Percentiles rank a stretch among this genome's conserved stretches.
Conservation (phyloP, 2,797 vertebrate genomes). For the Avahi laniger region DNA sequence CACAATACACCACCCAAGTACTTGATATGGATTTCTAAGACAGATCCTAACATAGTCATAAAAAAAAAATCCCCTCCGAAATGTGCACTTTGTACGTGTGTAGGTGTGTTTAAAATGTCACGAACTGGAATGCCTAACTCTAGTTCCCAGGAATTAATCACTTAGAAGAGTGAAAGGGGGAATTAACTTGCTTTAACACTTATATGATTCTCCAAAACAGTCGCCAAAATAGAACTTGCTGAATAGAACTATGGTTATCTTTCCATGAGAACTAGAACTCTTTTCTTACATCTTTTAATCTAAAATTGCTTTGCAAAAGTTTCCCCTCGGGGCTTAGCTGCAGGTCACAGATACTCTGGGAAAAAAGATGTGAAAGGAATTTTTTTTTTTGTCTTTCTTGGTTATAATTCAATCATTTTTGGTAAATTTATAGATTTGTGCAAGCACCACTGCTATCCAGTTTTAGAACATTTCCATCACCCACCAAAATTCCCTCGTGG, state of each 20-base stretch:
- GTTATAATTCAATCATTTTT: background rate
- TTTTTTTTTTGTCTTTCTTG: background rate
- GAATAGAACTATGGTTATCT: slow-evolving; percentile 70
- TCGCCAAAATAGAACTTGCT: slow-evolving; percentile 70
- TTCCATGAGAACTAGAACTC: slow-evolving; percentile 42
- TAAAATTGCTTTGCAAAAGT: slow-evolving; percentile 14
- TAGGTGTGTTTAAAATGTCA: slow-evolving; percentile 77
- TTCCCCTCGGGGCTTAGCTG: background rate
- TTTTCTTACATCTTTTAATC: background rate
- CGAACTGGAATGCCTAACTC: slow-evolving; percentile 59
- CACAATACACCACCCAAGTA: slow-evolving; percentile 53
- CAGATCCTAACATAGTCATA: slow-evolving; percentile 74
- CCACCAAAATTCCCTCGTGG: background rate
- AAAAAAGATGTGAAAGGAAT: background rate
- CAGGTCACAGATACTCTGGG: background rate
- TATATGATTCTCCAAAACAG: slow-evolving; percentile 41
- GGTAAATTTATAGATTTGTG: background rate
- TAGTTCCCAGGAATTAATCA: slow-evolving; percentile 76
- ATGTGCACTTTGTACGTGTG: slow-evolving; percentile 68
- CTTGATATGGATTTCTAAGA: slow-evolving; percentile 67
- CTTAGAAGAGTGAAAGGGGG: slow-evolving; percentile 69
- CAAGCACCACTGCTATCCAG: background rate
- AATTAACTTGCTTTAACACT: slow-evolving; percentile 72
- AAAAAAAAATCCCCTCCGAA: slow-evolving; percentile 55
- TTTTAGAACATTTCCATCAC: background rate